These are phyloP conservation scores for Oriolus oriolus DNA, from an alignment of 2,113 vertebrate genomes.

Conservation along the genomic window DNA sequence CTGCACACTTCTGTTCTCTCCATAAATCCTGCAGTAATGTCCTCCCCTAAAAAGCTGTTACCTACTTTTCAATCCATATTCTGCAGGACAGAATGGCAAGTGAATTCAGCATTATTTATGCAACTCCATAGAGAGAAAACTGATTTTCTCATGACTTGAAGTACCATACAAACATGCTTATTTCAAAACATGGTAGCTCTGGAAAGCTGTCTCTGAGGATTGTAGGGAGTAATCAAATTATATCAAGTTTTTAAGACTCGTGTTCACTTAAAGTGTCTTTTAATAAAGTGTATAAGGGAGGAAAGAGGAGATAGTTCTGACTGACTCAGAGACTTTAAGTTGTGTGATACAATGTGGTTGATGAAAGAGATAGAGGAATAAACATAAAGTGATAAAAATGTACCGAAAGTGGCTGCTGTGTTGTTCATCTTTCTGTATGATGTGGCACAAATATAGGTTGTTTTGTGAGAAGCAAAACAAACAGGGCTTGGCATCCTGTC, in stretches of 20 bases:
- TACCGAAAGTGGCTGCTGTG: neutral
- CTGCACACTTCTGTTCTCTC: neutral
- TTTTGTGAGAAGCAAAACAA: neutral
- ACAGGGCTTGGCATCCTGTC: neutral
- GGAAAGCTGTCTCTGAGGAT: neutral
- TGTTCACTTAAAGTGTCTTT: neutral
- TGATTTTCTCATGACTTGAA: neutral
- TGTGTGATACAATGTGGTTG: neutral
- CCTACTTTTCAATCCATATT: neutral
- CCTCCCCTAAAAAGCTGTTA: neutral
- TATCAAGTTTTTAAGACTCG: neutral
- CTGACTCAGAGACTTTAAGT: neutral
- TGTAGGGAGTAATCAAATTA: neutral
- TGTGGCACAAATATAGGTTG: rapidly evolving
- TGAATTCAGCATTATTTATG: neutral
- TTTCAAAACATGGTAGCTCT: neutral
- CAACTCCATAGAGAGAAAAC: neutral
- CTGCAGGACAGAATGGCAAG: neutral
- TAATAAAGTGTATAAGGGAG: neutral
- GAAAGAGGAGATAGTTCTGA: neutral
- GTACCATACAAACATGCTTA: neutral
- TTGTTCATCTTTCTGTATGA: neutral
- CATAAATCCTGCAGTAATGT: neutral
- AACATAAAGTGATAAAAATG: neutral
- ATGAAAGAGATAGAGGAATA: neutral